Evolutionary conservation across 2,888 invertebrate species (phyloP), one percentile per base, ranked within the genome.

Genomic region (Oscheius sp.): DNA sequence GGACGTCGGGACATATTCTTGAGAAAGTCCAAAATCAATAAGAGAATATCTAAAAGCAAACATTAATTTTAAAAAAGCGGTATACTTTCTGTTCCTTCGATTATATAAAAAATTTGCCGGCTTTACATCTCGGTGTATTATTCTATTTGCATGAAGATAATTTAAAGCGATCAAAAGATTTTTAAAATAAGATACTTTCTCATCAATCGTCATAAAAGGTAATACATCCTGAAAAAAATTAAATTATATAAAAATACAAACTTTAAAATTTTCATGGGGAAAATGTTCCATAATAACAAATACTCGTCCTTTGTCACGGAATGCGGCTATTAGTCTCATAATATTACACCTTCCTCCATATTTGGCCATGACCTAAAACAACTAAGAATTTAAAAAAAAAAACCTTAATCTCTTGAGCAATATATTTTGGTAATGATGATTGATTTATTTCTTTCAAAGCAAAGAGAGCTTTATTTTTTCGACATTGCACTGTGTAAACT

Each of bases 21-120:
- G 93, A 24, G 94, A 93, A 73, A 94, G 89, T 0, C 94, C 94
- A 89, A 94, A 94, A 87, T 94, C 94, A 14, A 94, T 93, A 72
- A 94, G 87, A 61, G 92, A 89, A 87, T 87, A 89, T 69, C 88
- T 88, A 76, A 74, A 36, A 36, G 26, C n/a, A 50, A 36, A 17
- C 47, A 57, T 0, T 3, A 57, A 2, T 22, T 36, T 6, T 8
- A 2, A 14, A 22, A 5, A 64, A 62, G 24, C 32, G 45, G 26
- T 24, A 32, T 32, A 61, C 80, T 72, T 67, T 54, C 44, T 64
- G 47, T 22, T 30, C 38, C 89, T 89, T 14, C 93, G 89, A 87
- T 93, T 92, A 85, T 93, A 94, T 9, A 94, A 89, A 87, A 94
- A 94, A 88, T 94, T 94, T 87, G 92, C 92, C 1, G 94, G 94